Percentiles rank a stretch among this genome's conserved stretches.
These are phyloP conservation scores for Vesta saturnalis DNA, from an alignment of 2,888 invertebrate species.

Conservation along the genomic window DNA sequence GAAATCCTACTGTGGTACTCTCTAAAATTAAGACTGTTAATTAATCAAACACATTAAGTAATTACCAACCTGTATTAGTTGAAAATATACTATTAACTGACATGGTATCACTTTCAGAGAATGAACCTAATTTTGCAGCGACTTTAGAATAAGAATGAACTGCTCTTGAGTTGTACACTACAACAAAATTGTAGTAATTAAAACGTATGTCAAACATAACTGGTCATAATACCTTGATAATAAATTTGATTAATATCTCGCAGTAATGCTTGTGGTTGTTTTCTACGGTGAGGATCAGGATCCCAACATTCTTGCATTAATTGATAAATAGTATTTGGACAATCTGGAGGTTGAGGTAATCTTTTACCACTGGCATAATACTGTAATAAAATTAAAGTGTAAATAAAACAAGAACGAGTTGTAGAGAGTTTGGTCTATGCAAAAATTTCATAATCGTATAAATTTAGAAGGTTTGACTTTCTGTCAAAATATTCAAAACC, in stretches of 20 bases:
- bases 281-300: constrained; percentile 73
- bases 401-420: no score
- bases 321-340: constrained; percentile 78
- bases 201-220: constrained; percentile 8
- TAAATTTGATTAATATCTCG: constrained; percentile 84
- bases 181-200: constrained; percentile 29
- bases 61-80: constrained; percentile 50
- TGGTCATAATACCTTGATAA: constrained; percentile 68
- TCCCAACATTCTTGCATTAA: constrained; percentile 87
- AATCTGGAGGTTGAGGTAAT: constrained; percentile 72
- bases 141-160: constrained; percentile 68
- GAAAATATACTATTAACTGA: constrained; percentile 57
- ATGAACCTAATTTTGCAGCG: constrained; percentile 27
- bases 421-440: no score
- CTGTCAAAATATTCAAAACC: no score
- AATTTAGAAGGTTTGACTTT: no score
- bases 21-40: constrained; percentile 36
- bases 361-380: constrained; percentile 76
- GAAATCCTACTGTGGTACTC: constrained; percentile 41
- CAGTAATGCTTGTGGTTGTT: constrained; percentile 87
- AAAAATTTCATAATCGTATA: no score
- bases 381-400: constrained; percentile 60
- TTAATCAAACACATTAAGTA: not conserved
- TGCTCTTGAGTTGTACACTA: constrained; percentile 71
- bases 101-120: constrained; percentile 31